phyloP scores from a whole-genome alignment of 2,113 vertebrate genomes.

The Camelus bactrianus region DNA sequence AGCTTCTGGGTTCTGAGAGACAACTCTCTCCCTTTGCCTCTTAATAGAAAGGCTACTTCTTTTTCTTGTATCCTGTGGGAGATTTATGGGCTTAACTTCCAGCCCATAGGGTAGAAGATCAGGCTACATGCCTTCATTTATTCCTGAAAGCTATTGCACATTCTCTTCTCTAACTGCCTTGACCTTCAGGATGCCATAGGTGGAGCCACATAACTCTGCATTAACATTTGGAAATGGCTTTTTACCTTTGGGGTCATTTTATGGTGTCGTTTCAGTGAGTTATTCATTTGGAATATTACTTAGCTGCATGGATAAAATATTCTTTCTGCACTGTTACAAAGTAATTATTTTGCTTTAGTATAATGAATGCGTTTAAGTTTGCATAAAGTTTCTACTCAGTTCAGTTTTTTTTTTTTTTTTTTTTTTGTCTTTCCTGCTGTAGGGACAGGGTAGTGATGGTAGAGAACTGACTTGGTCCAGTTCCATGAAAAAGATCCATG shows the following conservation, averaged over 20 bases:
- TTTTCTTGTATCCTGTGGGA: background rate
- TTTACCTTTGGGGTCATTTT: constrained; percentile 68
- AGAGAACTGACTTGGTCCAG: background rate
- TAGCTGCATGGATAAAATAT: background rate
- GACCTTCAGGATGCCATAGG: constrained; percentile 58
- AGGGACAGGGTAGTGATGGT: background rate
- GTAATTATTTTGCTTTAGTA: constrained; percentile 29
- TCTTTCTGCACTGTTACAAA: background rate
- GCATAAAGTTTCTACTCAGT: background rate
- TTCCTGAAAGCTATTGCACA: constrained; percentile 29
- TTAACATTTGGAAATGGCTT: constrained; percentile 76
- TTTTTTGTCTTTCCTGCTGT: too few relatives aligned
- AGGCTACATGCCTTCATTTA: constrained; percentile 13
- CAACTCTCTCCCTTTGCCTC: background rate
- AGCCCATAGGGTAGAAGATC: constrained; percentile 24
- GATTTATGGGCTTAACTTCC: constrained; percentile 50
- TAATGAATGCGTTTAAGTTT: constrained; percentile 17
- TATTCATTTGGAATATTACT: constrained; percentile 40
- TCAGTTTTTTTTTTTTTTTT: too few relatives aligned
- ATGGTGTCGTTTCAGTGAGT: constrained; percentile 31
- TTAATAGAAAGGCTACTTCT: constrained; percentile 28
- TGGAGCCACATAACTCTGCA: constrained; percentile 47
- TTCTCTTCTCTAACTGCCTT: constrained; percentile 48
- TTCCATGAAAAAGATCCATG: background rate
- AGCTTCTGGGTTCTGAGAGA: constrained; percentile 40